A percentile compares a stretch with the other conserved stretches of the same genome.
Conservation (phyloP, 2,888 invertebrate species). For the Oscheius sp. region DNA sequence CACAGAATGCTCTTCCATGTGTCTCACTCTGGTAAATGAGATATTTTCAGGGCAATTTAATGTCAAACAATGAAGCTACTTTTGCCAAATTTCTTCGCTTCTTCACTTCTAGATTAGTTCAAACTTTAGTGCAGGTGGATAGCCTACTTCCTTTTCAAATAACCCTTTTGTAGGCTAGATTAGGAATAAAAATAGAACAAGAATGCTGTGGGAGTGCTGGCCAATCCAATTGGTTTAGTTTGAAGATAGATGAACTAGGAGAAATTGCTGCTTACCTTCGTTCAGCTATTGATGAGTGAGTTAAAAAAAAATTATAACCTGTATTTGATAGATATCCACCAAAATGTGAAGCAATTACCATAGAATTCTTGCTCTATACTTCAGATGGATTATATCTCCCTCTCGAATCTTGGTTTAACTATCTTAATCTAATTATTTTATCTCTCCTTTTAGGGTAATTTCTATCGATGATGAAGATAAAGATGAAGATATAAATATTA, state of each 20-base stretch:
- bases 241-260: conserved; percentile 35
- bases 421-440: not conserved
- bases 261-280: conserved; percentile 38
- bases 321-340: conserved; percentile 37
- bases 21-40: too few relatives aligned
- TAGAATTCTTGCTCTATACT: conserved; percentile 47
- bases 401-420: conserved; percentile 36
- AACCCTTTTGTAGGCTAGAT: conserved; percentile 13
- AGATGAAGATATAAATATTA: not conserved
- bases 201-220: conserved; percentile 7
- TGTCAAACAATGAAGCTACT: conserved; percentile 17
- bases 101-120: conserved; percentile 16
- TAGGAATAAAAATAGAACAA: conserved; percentile 20
- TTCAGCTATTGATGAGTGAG: conserved; percentile 29
- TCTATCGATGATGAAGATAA: conserved; percentile 4
- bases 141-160: not conserved
- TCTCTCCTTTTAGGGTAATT: conserved; percentile 11
- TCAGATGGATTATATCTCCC: conserved; percentile 36
- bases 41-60: not conserved
- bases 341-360: conserved; percentile 22
- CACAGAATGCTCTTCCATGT: too few relatives aligned
- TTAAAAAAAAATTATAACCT: not conserved
- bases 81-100: conserved; percentile 19
- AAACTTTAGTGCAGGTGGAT: conserved; percentile 21
- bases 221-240: conserved; percentile 36